phyloP scores from a whole-genome alignment of 2,797 vertebrate species.

The Lutjanus campechanus region DNA sequence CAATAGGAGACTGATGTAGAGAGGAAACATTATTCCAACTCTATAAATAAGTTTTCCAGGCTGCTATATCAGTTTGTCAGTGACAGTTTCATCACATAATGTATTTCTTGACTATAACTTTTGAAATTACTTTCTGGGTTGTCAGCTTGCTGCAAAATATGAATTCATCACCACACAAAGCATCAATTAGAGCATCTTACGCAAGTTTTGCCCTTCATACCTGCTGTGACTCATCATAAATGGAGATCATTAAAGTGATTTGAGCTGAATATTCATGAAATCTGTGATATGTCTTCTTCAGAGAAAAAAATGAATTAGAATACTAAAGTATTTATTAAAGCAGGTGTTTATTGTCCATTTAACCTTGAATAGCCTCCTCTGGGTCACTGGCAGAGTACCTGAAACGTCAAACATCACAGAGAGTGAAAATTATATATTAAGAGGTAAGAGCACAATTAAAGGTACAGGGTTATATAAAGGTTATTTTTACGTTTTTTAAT shows the following conservation, averaged over 20 bases:
- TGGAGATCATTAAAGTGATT: constrained; percentile 10
- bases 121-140: neutral
- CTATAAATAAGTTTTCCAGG: neutral
- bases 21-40: neutral
- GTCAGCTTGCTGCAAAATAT: neutral
- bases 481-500: no score
- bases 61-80: neutral
- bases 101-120: neutral
- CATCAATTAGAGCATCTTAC: neutral
- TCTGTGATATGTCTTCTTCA: neutral
- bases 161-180: neutral
- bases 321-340: neutral
- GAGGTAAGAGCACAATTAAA: neutral
- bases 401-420: neutral
- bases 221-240: constrained; percentile 11
- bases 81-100: neutral
- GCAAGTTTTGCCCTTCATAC: neutral
- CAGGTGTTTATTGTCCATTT: constrained; percentile 11
- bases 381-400: neutral
- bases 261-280: constrained; percentile 50
- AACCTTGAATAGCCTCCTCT: neutral
- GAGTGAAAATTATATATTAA: neutral
- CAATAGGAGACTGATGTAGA: neutral
- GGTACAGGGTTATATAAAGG: no score
- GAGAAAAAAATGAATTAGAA: constrained; percentile 9